These are phyloP conservation scores for Zosterops borbonicus DNA, from an alignment of 2,113 vertebrate species.

Conservation along the genomic window DNA sequence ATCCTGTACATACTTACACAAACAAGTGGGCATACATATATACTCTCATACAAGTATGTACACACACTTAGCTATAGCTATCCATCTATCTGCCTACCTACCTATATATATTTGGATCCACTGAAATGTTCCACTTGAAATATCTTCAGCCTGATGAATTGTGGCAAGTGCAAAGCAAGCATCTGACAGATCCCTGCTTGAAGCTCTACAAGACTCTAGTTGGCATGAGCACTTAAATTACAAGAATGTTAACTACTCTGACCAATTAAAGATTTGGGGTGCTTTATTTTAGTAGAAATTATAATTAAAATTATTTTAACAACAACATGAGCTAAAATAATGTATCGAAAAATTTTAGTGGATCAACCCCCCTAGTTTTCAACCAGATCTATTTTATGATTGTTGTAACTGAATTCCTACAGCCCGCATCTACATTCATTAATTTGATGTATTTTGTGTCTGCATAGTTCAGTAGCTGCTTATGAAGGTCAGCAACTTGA, in stretches of 20 bases:
- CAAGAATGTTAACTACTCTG: neutral
- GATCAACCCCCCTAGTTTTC: neutral
- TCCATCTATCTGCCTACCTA: neutral
- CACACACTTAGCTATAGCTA: neutral
- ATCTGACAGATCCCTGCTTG: neutral
- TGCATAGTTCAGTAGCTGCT: neutral
- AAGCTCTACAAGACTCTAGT: neutral
- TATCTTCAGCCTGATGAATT: neutral
- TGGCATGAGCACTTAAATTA: neutral
- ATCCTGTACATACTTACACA: neutral
- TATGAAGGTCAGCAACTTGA: neutral
- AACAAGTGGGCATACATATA: neutral
- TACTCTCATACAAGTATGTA: neutral
- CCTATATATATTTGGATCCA: neutral
- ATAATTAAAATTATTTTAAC: neutral
- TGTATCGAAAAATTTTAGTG: neutral
- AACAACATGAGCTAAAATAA: neutral
- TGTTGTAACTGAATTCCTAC: neutral
- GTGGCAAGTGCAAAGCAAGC: neutral
- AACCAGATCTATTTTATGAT: neutral
- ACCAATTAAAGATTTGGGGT: neutral
- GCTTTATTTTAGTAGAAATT: neutral
- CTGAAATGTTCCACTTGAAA: neutral
- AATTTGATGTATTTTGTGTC: neutral
- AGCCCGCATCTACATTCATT: neutral